Conservation (phyloP, 2,797 vertebrate genomes). For the Hoplostethus atlanticus region DNA sequence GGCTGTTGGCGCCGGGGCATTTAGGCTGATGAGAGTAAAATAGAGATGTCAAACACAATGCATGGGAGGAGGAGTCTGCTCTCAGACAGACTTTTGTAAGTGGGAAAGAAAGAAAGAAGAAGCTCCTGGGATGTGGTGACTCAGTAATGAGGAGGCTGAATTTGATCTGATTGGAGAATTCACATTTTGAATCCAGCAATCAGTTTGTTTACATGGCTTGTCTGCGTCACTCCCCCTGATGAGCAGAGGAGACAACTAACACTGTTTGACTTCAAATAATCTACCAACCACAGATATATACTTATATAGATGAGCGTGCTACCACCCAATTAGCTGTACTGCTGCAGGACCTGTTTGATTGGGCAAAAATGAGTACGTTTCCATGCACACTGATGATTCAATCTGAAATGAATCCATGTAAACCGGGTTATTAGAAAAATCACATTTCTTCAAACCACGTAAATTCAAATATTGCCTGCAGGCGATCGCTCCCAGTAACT, state of each 20-base stretch:
- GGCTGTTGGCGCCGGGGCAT: constrained; percentile 7
- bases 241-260: constrained; percentile 13
- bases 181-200: constrained; percentile 29
- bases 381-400: too few relatives aligned
- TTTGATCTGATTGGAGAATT: constrained; percentile 24
- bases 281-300: constrained; percentile 7
- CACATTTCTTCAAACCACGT: too few relatives aligned
- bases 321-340: neutral
- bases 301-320: neutral
- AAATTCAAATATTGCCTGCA: too few relatives aligned
- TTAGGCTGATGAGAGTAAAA: constrained; percentile 19
- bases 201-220: constrained; percentile 39
- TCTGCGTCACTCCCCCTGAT: constrained; percentile 13
- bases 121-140: constrained; percentile 31
- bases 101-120: constrained; percentile 21
- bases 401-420: too few relatives aligned
- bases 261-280: constrained; percentile 26
- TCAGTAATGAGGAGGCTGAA: constrained; percentile 31
- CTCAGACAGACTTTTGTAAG: constrained; percentile 14
- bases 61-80: constrained; percentile 17
- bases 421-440: too few relatives aligned
- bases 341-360: constrained; percentile 3
- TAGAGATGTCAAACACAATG: constrained; percentile 29
- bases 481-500: too few relatives aligned
- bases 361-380: neutral